phyloP scores from a whole-genome alignment of 2,888 invertebrate genomes.

The Acrobasis repandana region DNA sequence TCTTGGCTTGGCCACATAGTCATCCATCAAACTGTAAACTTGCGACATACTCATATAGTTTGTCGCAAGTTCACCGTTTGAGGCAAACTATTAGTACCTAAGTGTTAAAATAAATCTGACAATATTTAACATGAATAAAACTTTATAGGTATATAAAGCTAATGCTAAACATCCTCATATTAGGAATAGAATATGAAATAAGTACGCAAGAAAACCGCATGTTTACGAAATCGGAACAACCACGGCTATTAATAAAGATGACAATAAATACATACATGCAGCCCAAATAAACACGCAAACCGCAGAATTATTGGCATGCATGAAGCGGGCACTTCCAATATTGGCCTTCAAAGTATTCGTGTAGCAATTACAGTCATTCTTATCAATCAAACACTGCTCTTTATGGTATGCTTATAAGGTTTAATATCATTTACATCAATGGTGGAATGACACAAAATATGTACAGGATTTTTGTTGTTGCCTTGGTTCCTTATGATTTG shows the following conservation, averaged over 20 bases:
- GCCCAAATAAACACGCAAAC: slow-evolving; percentile 22
- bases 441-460: not conserved
- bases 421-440: not conserved
- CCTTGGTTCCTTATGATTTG: not conserved
- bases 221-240: slow-evolving; percentile 11
- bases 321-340: slow-evolving; percentile 23
- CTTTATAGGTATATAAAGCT: not conserved
- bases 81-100: no score
- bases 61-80: no score
- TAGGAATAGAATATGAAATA: not conserved
- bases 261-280: not conserved
- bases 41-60: no score
- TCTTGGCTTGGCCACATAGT: no score
- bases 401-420: not conserved
- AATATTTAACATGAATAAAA: not conserved
- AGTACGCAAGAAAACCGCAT: slow-evolving; percentile 7
- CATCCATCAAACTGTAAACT: no score
- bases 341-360: slow-evolving; percentile 27
- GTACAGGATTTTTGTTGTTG: not conserved
- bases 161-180: not conserved
- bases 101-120: not conserved
- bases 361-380: not conserved
- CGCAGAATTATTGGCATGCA: slow-evolving; percentile 26
- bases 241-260: slow-evolving; percentile 15
- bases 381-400: not conserved